Conservation (phyloP, 2,888 invertebrate genomes). For the Crocallis elinguaria region DNA sequence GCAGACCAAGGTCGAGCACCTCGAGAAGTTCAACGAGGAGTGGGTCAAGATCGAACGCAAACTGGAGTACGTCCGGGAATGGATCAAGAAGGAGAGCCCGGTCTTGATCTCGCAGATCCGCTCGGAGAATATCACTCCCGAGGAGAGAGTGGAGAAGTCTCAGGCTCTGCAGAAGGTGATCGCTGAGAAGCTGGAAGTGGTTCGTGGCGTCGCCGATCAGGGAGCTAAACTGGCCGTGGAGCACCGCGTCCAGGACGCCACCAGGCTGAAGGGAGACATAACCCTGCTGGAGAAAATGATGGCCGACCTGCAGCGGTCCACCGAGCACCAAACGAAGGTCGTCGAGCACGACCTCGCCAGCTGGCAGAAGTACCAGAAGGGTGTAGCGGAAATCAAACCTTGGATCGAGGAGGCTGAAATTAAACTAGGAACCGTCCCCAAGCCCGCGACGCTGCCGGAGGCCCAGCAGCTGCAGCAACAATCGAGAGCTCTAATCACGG, state of each 20-base stretch:
- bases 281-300: constrained; percentile 90
- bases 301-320: constrained; percentile 89
- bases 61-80: constrained; percentile 90
- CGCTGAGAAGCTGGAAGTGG: constrained; percentile 88
- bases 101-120: constrained; percentile 89
- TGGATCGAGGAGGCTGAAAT: constrained; percentile 95
- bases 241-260: constrained; percentile 88
- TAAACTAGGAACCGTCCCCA: constrained; percentile 89
- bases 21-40: constrained; percentile 92
- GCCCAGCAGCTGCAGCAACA: constrained; percentile 91
- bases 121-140: constrained; percentile 91
- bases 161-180: constrained; percentile 91
- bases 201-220: constrained; percentile 90
- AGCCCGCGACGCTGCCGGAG: constrained; percentile 91
- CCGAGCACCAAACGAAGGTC: constrained; percentile 90
- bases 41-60: constrained; percentile 92
- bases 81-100: constrained; percentile 92
- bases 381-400: constrained; percentile 91
- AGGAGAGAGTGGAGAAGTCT: constrained; percentile 91
- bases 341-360: constrained; percentile 91
- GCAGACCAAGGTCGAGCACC: constrained; percentile 90
- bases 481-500: constrained; percentile 89
- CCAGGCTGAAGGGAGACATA: constrained; percentile 90
- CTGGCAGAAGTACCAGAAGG: constrained; percentile 93
- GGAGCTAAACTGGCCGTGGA: constrained; percentile 89